These are phyloP conservation scores for Frankliniella intonsa DNA, from an alignment of 2,888 invertebrate species.

Conservation along the genomic window DNA sequence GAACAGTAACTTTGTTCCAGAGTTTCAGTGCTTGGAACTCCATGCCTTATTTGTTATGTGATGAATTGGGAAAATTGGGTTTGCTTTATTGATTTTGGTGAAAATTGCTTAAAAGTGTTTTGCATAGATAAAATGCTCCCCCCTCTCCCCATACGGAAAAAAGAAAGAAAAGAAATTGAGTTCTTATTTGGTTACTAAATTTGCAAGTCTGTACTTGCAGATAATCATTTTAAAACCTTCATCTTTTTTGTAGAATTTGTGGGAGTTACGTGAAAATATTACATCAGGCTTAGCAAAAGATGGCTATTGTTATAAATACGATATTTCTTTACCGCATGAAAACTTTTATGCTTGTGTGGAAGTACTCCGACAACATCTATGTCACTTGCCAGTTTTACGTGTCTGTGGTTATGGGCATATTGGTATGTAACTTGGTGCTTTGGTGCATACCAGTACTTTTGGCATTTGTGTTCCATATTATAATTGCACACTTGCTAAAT, in stretches of 20 bases:
- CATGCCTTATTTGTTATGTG: neutral
- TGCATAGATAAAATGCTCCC: too few species aligned
- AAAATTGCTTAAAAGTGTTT: too few species aligned
- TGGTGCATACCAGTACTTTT: neutral
- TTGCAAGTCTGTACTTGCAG: too few species aligned
- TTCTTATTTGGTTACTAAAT: too few species aligned
- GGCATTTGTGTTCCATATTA: neutral
- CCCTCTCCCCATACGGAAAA: too few species aligned
- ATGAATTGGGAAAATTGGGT: neutral
- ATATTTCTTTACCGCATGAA: slow-evolving; percentile 80
- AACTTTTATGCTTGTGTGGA: slow-evolving; percentile 82
- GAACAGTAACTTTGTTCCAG: neutral
- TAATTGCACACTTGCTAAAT: too few species aligned
- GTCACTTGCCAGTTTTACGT: slow-evolving; percentile 51
- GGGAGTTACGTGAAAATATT: slow-evolving; percentile 82
- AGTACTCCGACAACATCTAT: slow-evolving; percentile 59
- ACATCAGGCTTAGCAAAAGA: slow-evolving; percentile 69
- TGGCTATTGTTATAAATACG: slow-evolving; percentile 93
- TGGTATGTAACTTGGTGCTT: slow-evolving; percentile 44
- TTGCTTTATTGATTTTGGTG: neutral
- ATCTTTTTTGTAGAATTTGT: slow-evolving; percentile 57
- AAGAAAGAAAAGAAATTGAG: too few species aligned
- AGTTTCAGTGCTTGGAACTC: too few species aligned
- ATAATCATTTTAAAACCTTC: neutral
- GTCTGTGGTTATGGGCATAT: slow-evolving; percentile 92